Evolutionary conservation across 2,113 vertebrate species (phyloP).

Genomic region (Ophthalmolycus amberensis): DNA sequence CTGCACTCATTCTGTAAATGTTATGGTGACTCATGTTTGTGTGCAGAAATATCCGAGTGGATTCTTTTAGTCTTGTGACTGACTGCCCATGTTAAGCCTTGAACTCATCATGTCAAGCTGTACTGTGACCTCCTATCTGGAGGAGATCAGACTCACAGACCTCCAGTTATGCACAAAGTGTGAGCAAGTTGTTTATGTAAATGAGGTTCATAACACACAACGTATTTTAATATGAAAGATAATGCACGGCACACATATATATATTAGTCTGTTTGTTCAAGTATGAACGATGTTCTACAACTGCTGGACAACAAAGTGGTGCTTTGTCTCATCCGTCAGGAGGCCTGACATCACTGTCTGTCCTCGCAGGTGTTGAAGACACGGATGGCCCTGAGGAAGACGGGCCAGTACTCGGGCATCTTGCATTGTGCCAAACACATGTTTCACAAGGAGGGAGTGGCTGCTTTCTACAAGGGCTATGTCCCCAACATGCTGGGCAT

Average conservation of each 20-base stretch:
- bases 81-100: constrained; percentile 40
- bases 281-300: constrained; percentile 1
- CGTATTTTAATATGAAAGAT: background rate
- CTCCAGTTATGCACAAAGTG: constrained; percentile 35
- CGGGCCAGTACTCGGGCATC: constrained; percentile 91
- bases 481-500: constrained; percentile 96
- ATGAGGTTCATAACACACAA: constrained; percentile 11
- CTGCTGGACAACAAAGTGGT: background rate
- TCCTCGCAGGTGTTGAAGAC: constrained; percentile 93
- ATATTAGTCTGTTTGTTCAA: background rate
- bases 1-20: background rate
- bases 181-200: constrained; percentile 37
- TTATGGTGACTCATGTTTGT: background rate
- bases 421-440: constrained; percentile 90
- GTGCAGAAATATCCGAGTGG: constrained; percentile 9
- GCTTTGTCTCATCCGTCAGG: background rate
- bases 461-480: constrained; percentile 96
- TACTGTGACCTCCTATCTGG: constrained; percentile 37
- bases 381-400: constrained; percentile 91
- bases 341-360: constrained; percentile 4
- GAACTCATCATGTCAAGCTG: constrained; percentile 33
- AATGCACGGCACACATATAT: background rate
- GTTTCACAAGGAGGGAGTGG: constrained; percentile 87
- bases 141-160: constrained; percentile 40
- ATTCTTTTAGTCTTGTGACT: constrained; percentile 31